Evolutionary conservation across 2,888 invertebrate species (phyloP), one percentile per base, ranked within the genome.

Genomic region (Elmis aenea): DNA sequence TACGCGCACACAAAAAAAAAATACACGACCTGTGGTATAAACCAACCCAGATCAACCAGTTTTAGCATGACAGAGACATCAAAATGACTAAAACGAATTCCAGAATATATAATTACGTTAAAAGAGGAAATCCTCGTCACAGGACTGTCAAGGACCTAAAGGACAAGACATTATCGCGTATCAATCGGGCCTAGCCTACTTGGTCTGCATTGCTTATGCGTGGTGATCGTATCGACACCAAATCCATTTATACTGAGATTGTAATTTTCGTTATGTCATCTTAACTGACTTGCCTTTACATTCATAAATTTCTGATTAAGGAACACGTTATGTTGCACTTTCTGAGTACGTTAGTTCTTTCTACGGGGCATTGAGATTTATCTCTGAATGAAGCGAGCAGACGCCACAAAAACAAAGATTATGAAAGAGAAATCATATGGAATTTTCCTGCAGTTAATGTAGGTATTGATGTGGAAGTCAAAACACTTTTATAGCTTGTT

Each of bases 161-260:
- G 45, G 54, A 54, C 57, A 55, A 55, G 64, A 61, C 64, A 57
- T 53, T 64, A 64, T 64, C 64, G 55, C 54, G 49, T 51, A 43
- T 58, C 59, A 53, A 62, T 61, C 62, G 57, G 48, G 48, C 48
- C 53, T 52, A 57, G 51, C 56, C 58, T 42, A 39, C 18, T 18
- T 18, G 5, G 31, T 27, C 21, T 42, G 50, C 45, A 55, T 59
- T 61, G 58, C 58, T 59, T 61, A 58, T 50, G 55, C 50, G 53
- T 54, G 51, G 48, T 45, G 64, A 64, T 64, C 50, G 54, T 62
- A 64, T 64, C 64, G 51, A 45, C 44, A 46, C 58, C 57, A 63
- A 64, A 63, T 62, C 62, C 62, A 63, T 63, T 65, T 65, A 65
- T 64, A 64, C 61, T 64, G 63, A 64, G 64, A 65, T 64, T 64